Evolutionary conservation across 1,140 invertebrate species (phyloP), one percentile per base, ranked within the genome.

Genomic region (Leptinotarsa defecta): DNA sequence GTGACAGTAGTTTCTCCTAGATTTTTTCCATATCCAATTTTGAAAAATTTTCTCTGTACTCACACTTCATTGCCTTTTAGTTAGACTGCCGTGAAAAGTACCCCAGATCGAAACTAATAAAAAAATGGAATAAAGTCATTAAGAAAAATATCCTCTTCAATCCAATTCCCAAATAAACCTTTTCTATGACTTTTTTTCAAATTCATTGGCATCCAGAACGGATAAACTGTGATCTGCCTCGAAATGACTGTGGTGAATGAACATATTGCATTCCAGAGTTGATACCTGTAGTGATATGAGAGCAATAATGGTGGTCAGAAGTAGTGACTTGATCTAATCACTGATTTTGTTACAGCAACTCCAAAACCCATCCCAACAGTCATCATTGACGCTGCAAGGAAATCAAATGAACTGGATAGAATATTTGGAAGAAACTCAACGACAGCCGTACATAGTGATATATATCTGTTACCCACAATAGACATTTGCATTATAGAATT

Each of bases 401-500:
- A 76, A 65, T 67, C 75, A 73, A 78, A 82, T 72, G 76, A 83
- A 78, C 76, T 80, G 77, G 72, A 78, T 78, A 62, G 81, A 80
- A 77, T 80, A 82, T 67, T 77, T 82, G 80, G 82, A 83, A 68
- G 79, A 78, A 82, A 83, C 81, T 65, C 82, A 82, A 83, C 81
- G 71, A 24, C 78, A 78, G 19, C 82, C 82, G 19, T 77, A 78
- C 27, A 76, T 78, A 79, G 79, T 82, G 77, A 82, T 74, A 11
- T 81, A 80, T 73, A 74, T 71, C 68, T 84, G 83, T 73, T 83
- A 71, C 83, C 83, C 76, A 83, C 79, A 63, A 75, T 84, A 81
- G 83, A 84, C 67, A 77, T 84, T 24, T 84, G 83, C 76, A 81
- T 79, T 13, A 48, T 83, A 63, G 83, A 83, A 76, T 77, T 81